Evolutionary conservation across 2,797 vertebrate genomes (phyloP), one percentile per base, ranked within the genome.

Genomic region (Hylomyscus alleni): DNA sequence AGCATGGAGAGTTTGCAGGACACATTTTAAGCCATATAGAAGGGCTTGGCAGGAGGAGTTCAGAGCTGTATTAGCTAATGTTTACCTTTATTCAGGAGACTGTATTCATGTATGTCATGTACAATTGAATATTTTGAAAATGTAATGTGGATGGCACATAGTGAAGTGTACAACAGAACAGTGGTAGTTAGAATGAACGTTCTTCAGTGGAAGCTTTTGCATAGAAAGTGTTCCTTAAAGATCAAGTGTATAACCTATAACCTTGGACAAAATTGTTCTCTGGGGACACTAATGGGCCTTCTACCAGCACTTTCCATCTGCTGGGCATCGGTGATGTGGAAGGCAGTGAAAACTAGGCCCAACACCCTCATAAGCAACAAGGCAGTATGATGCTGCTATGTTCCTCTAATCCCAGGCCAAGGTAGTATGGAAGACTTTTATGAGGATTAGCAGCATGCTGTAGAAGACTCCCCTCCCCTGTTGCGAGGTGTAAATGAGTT

Each of bases 191-290:
- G 14, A 78, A 75, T 29, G 17, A 37, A 10, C 67, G 62, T 29
- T 69, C 37, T 87, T 91, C 69, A 29, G 31, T 52, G 8, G n/a
- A 7, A 12, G 24, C 6, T 62, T 93, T 80, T 50, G 24, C 40
- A 58, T 34, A 95, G 89, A 90, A 60, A 50, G 34, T 40, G 75
- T 0, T 10, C 22, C 58, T 84, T 86, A 65, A 91, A 96, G 34
- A 5, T 20, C 88, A 40, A 47, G 29, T 44, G 11, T 56, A 24
- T 37, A 69, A n/a, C 67, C 34, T 26, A n/a, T 69, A 40, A 73
- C 40, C 29, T n/a, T 19, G 44, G 31, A 26, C 20, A 73, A 65
- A 78, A n/a, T 34, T 47, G 2, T 40, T 94, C 58, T 89, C 56
- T 75, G 56, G 69, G 40, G 52, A 80, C 40, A 34, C n/a, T 83